Base-by-base conservation (phyloP, 2,888 invertebrate species). In the Caenorhabditis macrosperma region DNA sequence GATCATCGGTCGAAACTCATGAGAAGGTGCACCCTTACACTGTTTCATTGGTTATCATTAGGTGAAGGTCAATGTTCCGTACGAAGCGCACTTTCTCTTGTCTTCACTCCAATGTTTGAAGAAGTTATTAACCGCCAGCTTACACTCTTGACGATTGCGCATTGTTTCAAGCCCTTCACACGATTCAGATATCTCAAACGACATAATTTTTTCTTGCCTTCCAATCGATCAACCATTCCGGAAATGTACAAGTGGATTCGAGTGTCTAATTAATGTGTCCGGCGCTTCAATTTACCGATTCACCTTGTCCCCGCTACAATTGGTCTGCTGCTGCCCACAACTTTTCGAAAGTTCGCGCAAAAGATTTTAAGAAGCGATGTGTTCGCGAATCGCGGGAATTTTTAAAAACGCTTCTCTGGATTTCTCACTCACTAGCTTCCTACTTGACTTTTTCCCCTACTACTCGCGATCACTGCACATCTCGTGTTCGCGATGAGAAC, bases 101-200 rank as follows among this genome's bases (percentile, higher is more conserved):
- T 35, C 46, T 35, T 28, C 17, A 3, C 57, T 22, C 15, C 60
- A 44, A 15, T 72, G 48, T 72, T 72, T 72, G 72, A 57, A 61
- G 50, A 72, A 72, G 57, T 72, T 72, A 72, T 72, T 63, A 72
- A 63, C 72, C 71, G 48, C 57, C 72, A 55, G 72, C 72, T 72
- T 72, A 72, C 72, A 72, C 63, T 72, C 63, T 63, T 64, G 55
- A 72, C 72, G 33, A 46, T 20, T 17, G 38, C 61, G 63, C 61
- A 57, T 72, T 72, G 72, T 72, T 72, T 72, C 72, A 72, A 57
- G 72, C 55, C 52, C 60, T 71, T 71, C 71, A 63, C 71, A 72
- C 71, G 55, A 71, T 54, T 71, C 30, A 20, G n/a, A 28, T 30
- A 33, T 57, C 57, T 20, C 57, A 20, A 35, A 17, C 38, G 57